phyloP scores from a whole-genome alignment of 2,113 vertebrate species.

The Cyphomyrus discorhynchus region DNA sequence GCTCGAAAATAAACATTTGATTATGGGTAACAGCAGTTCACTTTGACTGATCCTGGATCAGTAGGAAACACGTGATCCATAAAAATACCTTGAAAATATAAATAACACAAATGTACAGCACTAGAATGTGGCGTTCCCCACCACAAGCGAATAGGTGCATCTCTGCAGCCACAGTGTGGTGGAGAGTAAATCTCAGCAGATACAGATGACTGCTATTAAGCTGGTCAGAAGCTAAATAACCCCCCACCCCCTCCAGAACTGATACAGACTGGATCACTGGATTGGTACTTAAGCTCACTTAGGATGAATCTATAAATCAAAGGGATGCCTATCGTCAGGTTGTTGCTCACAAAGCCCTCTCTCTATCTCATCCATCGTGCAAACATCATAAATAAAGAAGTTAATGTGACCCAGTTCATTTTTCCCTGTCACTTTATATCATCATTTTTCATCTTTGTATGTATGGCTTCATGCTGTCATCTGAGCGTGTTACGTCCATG shows the following conservation, averaged over 20 bases:
- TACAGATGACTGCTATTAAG: slow-evolving; percentile 1
- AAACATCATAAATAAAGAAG: slow-evolving; percentile 10
- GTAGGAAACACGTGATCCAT: not conserved
- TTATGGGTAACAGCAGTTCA: not conserved
- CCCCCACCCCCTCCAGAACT: not conserved
- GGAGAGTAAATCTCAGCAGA: not conserved
- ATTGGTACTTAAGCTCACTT: slow-evolving; percentile 18
- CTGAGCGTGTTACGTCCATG: not conserved
- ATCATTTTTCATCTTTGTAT: not conserved
- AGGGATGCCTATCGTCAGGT: not conserved
- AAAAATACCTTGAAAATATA: not conserved
- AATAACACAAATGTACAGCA: not conserved
- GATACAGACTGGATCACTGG: not conserved
- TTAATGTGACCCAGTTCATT: not conserved
- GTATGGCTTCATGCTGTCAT: not conserved
- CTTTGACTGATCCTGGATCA: not conserved
- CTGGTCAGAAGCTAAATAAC: not conserved
- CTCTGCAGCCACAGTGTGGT: not conserved
- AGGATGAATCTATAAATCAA: slow-evolving; percentile 19
- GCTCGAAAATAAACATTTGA: not conserved
- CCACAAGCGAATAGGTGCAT: not conserved
- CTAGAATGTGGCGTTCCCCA: not conserved
- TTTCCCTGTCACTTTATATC: not conserved
- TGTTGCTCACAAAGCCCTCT: not conserved
- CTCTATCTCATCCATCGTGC: not conserved